phyloP scores from a whole-genome alignment of 1,140 invertebrate species.

The Acromyrmex heyeri region DNA sequence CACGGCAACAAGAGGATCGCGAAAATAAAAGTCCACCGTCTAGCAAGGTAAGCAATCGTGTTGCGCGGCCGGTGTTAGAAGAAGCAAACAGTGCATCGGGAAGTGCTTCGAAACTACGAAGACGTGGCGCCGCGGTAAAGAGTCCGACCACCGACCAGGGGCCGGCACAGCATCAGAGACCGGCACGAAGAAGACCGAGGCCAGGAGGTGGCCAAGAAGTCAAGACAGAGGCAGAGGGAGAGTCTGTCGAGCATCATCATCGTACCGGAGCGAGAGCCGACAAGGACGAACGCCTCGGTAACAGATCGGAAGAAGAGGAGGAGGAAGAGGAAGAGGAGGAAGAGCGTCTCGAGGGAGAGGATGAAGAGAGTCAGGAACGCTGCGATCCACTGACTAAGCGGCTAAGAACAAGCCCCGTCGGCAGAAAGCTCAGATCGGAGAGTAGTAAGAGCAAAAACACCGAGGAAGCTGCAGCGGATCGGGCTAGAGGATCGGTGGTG shows the following conservation, averaged over 20 bases:
- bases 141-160: slow-evolving; percentile 74
- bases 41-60: slow-evolving; percentile 79
- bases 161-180: slow-evolving; percentile 63
- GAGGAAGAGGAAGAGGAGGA: slow-evolving; percentile 58
- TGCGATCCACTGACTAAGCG: slow-evolving; percentile 79
- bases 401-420: slow-evolving; percentile 71
- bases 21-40: slow-evolving; percentile 85
- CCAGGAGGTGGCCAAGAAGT: slow-evolving; percentile 58
- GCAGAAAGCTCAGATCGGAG: slow-evolving; percentile 67
- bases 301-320: slow-evolving; percentile 42
- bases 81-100: slow-evolving; percentile 82
- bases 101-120: slow-evolving; percentile 80
- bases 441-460: slow-evolving; percentile 53
- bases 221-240: slow-evolving; percentile 62
- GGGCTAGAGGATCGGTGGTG: slow-evolving; percentile 43
- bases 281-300: slow-evolving; percentile 58
- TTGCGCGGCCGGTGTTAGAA: slow-evolving; percentile 83
- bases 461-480: slow-evolving; percentile 51
- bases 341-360: slow-evolving; percentile 65
- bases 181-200: slow-evolving; percentile 77
- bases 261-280: slow-evolving; percentile 41
- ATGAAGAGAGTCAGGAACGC: slow-evolving; percentile 51
- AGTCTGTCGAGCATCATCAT: slow-evolving; percentile 50
- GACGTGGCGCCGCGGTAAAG: slow-evolving; percentile 75
- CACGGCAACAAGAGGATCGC: slow-evolving; percentile 83